phyloP scores from a whole-genome alignment of 1,140 invertebrate genomes.

The Nixonia krombeini region DNA sequence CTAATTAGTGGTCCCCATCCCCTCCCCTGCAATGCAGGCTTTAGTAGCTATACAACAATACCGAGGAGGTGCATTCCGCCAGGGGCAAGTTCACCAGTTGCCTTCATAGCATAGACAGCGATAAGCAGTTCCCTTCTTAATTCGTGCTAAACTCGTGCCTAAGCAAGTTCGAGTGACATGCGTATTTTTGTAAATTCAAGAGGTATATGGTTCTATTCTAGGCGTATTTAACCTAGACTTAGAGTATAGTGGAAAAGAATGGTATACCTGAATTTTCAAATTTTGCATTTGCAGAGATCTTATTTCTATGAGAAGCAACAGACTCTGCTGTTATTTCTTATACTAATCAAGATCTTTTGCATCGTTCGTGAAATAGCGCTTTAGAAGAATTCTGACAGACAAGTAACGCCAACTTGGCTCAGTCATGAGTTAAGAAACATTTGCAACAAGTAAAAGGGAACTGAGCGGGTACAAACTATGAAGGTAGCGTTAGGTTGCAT shows the following conservation, averaged over 20 bases:
- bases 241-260: constrained; percentile 1
- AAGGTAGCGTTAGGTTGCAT: constrained; percentile 62
- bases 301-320: constrained; percentile 11
- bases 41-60: constrained; percentile 73
- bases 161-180: constrained; percentile 49
- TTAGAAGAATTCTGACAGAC: not conserved
- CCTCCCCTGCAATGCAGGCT: constrained; percentile 68
- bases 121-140: constrained; percentile 56
- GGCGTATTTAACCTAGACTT: not conserved
- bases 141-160: constrained; percentile 61
- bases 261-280: constrained; percentile 44
- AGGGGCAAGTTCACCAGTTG: constrained; percentile 70
- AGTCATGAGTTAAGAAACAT: constrained; percentile 59
- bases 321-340: not conserved
- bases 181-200: constrained; percentile 38
- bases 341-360: constrained; percentile 18
- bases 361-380: not conserved
- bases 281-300: constrained; percentile 43
- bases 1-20: constrained; percentile 69
- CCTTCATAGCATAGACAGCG: constrained; percentile 66
- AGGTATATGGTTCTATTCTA: constrained; percentile 13
- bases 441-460: constrained; percentile 51
- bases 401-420: constrained; percentile 48
- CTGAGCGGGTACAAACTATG: constrained; percentile 61
- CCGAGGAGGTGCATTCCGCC: constrained; percentile 71